Percentiles rank a stretch among this genome's conserved stretches.
These are phyloP conservation scores for Chelonoidis abingdonii DNA, from an alignment of 2,113 vertebrate species.

Conservation along the genomic window DNA sequence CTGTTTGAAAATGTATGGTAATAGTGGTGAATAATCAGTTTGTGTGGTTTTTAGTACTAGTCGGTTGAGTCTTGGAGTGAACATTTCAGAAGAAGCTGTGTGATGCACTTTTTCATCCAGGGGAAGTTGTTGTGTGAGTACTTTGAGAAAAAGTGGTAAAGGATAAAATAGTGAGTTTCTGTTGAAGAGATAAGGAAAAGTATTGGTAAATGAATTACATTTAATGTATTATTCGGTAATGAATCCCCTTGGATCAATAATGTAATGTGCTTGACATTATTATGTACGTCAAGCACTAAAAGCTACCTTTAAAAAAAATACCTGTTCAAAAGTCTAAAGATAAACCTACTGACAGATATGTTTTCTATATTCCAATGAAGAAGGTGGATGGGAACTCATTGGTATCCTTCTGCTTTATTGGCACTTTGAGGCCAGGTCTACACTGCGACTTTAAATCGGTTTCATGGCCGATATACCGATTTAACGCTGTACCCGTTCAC, in stretches of 20 bases:
- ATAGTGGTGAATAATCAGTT: not conserved
- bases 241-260: slow-evolving; percentile 37
- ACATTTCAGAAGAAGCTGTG: not conserved
- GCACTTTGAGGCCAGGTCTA: too few relatives aligned
- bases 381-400: not conserved
- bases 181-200: not conserved
- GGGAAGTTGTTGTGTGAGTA: not conserved
- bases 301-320: not conserved
- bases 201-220: slow-evolving; percentile 28
- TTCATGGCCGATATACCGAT: too few relatives aligned
- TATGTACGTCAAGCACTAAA: not conserved
- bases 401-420: not conserved
- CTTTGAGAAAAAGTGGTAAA: not conserved
- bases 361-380: not conserved
- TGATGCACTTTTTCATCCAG: not conserved
- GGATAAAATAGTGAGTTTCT: not conserved
- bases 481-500: too few relatives aligned
- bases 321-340: not conserved
- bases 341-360: not conserved
- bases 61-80: not conserved
- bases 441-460: too few relatives aligned
- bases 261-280: not conserved
- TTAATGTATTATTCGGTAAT: not conserved
- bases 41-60: rapidly evolving
- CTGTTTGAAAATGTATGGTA: not conserved